Conservation (phyloP, 2,888 invertebrate species). For the Caenorhabditis sp. region DNA sequence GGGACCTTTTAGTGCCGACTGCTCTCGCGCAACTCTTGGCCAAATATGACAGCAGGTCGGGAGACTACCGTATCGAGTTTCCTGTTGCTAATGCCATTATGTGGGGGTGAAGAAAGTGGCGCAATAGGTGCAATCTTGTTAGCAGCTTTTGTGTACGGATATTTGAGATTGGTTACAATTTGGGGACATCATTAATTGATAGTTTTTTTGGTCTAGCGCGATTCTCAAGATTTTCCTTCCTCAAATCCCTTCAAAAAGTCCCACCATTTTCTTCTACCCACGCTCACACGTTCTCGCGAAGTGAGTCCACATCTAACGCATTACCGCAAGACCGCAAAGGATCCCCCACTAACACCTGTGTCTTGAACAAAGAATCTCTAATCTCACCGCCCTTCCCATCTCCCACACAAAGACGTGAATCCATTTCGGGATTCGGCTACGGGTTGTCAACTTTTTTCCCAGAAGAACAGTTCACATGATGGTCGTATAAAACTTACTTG, state of each 20-base stretch:
- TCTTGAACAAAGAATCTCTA: conserved; percentile 11
- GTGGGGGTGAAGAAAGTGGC: conserved; percentile 1
- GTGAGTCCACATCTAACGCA: background rate
- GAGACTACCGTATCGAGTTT: conserved; percentile 47
- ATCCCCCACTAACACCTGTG: conserved; percentile 15
- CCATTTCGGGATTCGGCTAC: background rate
- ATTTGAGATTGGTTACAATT: conserved; percentile 5
- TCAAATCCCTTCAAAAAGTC: background rate
- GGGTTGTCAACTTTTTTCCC: conserved; percentile 22
- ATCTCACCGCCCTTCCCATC: conserved; percentile 3
- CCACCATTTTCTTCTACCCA: too few relatives aligned
- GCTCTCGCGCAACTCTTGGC: conserved; percentile 46
- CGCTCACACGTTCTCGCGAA: too few relatives aligned
- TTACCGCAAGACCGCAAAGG: conserved; percentile 20
- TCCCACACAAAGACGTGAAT: conserved; percentile 26
- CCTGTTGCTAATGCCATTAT: conserved; percentile 25
- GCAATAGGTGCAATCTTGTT: conserved; percentile 21
- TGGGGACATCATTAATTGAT: background rate
- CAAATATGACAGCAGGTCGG: conserved; percentile 1
- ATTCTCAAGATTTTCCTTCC: background rate
- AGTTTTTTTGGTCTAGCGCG: too few relatives aligned
- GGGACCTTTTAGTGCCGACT: conserved; percentile 27
- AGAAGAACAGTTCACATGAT: conserved; percentile 15
- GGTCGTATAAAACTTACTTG: conserved; percentile 58
- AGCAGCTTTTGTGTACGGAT: background rate